Evolutionary conservation across 1,140 invertebrate genomes (phyloP), one percentile per base, ranked within the genome.

Genomic region (Wiebesia pumilae): DNA sequence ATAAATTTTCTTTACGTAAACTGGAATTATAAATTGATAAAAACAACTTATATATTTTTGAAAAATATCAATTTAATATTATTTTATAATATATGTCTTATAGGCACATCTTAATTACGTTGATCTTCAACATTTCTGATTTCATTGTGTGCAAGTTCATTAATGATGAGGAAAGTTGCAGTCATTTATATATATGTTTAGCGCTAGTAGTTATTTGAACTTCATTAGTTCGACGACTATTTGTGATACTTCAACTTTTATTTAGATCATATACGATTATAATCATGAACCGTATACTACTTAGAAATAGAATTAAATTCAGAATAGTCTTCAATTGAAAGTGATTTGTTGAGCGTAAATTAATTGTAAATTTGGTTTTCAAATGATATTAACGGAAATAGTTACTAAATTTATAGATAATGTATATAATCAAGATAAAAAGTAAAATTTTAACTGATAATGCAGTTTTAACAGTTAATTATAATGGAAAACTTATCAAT

Each of bases 181-280:
- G 71, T 30, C 58, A n/a, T n/a, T n/a, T n/a, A 47, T 54, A 51
- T 77, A 43, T 67, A 35, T 33, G 16, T 24, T 10, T 3, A 54
- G 69, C 21, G 33, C 19, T 19, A 54, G 67, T 30, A n/a, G 35
- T 82, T 75, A 73, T 84, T 33, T 47, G 35, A 65, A 35, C 54
- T 62, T 67, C 54, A 65, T 77, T 58, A 43, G 30, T 77, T 84
- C 35, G 24, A 65, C 0, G 24, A 84, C 54, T 77, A 38, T 84
- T 16, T 27, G 65, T 62, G 71, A 47, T 65, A 62, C n/a, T 77
- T 84, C 27, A 77, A n/a, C 62, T 67, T n/a, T n/a, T 67, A n/a
- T 67, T 30, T n/a, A 67, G 27, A 19, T 62, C 77, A 71, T 84
- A 77, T 71, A 62, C 58, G 73, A 40, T 77, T 78, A 30, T 51